A percentile compares a stretch with the other conserved stretches of the same genome.
Evolutionary conservation across 2,888 invertebrate genomes (phyloP).

Genomic region (Calliphora vomitoria): DNA sequence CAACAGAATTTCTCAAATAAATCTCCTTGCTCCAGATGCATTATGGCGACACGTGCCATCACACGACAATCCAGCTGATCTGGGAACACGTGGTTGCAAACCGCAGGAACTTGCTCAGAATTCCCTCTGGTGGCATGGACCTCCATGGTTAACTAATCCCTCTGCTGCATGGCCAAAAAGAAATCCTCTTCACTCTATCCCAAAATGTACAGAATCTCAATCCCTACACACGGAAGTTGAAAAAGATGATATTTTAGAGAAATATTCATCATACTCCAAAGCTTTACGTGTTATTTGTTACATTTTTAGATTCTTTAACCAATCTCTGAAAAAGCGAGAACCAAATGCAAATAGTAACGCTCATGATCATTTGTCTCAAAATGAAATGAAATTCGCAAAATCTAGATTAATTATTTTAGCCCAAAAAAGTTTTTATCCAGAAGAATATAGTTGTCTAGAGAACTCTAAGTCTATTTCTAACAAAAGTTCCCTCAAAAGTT

Average conservation of each 20-base stretch:
- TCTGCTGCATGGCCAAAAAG: constrained; percentile 20
- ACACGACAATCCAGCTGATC: constrained; percentile 11
- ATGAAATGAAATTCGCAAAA: background rate
- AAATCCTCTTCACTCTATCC: background rate
- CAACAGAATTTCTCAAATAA: constrained; percentile 24
- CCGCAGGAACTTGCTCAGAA: background rate
- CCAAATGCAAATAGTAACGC: too few relatives aligned
- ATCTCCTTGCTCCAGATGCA: background rate
- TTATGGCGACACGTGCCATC: constrained; percentile 15
- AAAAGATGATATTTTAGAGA: background rate
- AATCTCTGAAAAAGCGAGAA: background rate
- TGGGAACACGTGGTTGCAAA: background rate
- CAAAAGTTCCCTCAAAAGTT: constrained; percentile 5
- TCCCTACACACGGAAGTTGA: background rate
- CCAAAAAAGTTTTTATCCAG: constrained; percentile 13
- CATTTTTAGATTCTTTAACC: constrained; percentile 18
- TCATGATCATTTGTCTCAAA: background rate
- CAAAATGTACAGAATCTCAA: background rate
- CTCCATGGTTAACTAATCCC: constrained; percentile 5
- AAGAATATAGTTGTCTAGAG: background rate
- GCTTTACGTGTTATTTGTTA: constrained; percentile 16
- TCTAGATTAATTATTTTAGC: background rate
- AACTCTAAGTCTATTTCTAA: background rate
- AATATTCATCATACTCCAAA: background rate
- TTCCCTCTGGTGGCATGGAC: constrained; percentile 34